Base-by-base conservation (phyloP, 2,888 invertebrate species). In the Stenoptilia bipunctidactyla region DNA sequence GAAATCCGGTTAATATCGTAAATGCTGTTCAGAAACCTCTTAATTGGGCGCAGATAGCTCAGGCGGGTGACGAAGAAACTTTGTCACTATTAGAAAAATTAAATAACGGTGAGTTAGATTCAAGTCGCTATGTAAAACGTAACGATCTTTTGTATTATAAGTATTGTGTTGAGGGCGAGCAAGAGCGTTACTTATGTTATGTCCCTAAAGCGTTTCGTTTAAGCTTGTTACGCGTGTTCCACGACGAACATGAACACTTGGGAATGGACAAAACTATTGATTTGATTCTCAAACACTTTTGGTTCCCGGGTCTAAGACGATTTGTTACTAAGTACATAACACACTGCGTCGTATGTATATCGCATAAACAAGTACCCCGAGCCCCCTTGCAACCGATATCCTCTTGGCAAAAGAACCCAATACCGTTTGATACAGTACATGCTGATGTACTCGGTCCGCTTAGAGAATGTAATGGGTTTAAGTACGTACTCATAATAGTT, bases 1-100 rank as follows among this genome's bases (percentile, higher is more conserved):
- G 56, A 10, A 46, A 51, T 25, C 52, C 49, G 4, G 34, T 42
- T n/a, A 13, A 42, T 1, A n/a, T n/a, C n/a, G 42, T 25, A 5
- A 5, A 9, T 9, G 5, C 5, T 6, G 9, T 25, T 6, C 5
- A 5, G 9, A 25, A 9, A 25, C 25, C 25, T 25, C 5, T 6
- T 6, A 25, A 25, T 9, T 25, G 25, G 25, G 25, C 25, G 5
- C 25, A 25, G 9, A 25, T 25, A 6, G 25, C 25, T 25, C 25
- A 25, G 25, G 5, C 25, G 9, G 25, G 5, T 6, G 25, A 25
- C 25, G 25, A 25, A 9, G 25, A 25, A 9, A 45, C 15, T 4
- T 25, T 2, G 42, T 43, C 13, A 35, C 38, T 35, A 10, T 13
- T 35, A 8, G 13, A 12, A 2, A 35, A 9, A 13, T 2, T 20